phyloP scores from a whole-genome alignment of 1,140 invertebrate genomes.

The Calliopsis andreniformis region DNA sequence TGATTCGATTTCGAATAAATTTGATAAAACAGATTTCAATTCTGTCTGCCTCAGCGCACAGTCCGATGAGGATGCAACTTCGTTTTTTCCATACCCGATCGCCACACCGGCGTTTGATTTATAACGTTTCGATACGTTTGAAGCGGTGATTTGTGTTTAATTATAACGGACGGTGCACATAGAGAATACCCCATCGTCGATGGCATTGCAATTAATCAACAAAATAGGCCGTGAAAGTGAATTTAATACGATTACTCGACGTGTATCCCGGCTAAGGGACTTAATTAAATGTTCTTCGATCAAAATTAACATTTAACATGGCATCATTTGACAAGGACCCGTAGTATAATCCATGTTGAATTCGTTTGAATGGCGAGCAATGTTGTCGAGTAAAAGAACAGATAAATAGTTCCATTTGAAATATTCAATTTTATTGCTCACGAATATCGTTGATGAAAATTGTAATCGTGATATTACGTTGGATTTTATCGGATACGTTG shows the following conservation, averaged over 20 bases:
- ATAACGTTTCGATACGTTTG: not conserved
- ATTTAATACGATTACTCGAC: slow-evolving; percentile 26
- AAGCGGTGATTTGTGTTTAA: not conserved
- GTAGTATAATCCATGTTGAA: not conserved
- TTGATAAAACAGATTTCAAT: not conserved
- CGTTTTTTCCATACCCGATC: not conserved
- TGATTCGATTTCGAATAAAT: no score
- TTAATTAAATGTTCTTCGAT: slow-evolving; percentile 14
- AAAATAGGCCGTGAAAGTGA: slow-evolving; percentile 4
- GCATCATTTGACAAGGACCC: not conserved
- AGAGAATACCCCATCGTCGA: not conserved
- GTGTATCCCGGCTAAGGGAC: not conserved
- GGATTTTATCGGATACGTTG: not conserved
- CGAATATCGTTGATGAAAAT: no score
- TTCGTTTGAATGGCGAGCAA: no score
- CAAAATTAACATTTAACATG: not conserved
- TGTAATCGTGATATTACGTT: not conserved
- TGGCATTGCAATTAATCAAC: slow-evolving; percentile 20
- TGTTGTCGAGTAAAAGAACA: not conserved
- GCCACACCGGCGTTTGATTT: not conserved
- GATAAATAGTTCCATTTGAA: not conserved
- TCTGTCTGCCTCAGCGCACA: no score
- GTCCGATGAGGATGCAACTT: not conserved
- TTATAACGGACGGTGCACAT: not conserved
- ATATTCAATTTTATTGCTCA: not conserved